Percentiles rank a stretch among this genome's conserved stretches.
Conservation (phyloP, 2,797 vertebrate genomes). For the Sebastes hopkinsi region DNA sequence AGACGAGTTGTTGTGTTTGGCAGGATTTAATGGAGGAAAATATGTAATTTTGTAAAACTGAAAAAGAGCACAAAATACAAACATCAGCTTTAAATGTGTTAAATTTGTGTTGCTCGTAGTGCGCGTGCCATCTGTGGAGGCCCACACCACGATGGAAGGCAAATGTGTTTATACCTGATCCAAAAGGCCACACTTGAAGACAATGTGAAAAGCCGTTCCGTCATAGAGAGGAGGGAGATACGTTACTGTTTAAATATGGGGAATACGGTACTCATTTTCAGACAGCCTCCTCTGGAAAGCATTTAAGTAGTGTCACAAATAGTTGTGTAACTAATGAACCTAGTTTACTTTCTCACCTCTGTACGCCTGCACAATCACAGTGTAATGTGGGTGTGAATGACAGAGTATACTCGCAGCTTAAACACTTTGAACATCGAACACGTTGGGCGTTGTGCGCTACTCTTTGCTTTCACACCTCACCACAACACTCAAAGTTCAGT, state of each 20-base stretch:
- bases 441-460: no score
- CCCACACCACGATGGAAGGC: background rate
- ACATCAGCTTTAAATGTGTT: accelerated
- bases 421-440: background rate
- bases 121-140: no score
- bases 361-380: background rate
- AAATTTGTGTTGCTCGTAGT: no score
- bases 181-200: background rate
- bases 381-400: background rate
- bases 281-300: background rate
- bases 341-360: background rate
- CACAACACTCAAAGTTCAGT: background rate
- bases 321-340: background rate
- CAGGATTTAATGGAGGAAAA: no score
- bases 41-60: no score
- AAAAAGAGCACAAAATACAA: no score
- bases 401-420: background rate
- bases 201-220: background rate
- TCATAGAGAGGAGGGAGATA: no score
- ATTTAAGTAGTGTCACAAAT: background rate
- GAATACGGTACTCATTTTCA: background rate
- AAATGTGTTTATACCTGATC: background rate
- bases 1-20: no score
- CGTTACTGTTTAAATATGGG: background rate
- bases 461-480: background rate